Conservation (phyloP, 1,140 invertebrate species). For the Ectropis grisescens region DNA sequence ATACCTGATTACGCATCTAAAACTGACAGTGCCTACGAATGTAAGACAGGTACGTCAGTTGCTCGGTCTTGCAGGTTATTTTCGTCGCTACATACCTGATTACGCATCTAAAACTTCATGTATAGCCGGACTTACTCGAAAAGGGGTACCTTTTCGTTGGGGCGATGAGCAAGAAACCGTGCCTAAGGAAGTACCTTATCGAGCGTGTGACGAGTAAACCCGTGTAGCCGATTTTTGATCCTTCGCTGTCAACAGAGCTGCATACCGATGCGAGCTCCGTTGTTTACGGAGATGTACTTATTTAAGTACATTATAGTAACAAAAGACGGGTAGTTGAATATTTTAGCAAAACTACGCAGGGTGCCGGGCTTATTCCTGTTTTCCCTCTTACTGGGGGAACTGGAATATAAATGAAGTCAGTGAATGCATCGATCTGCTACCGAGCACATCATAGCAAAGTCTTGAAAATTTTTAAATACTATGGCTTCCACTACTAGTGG, state of each 20-base stretch:
- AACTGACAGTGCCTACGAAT: too few relatives aligned
- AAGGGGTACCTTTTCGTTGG: not conserved
- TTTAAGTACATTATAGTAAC: conserved; percentile 9
- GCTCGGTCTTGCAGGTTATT: too few relatives aligned
- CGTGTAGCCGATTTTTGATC: conserved; percentile 21
- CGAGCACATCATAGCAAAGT: too few relatives aligned
- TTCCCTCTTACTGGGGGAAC: too few relatives aligned
- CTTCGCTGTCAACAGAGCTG: conserved; percentile 19
- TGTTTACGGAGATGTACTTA: conserved; percentile 6
- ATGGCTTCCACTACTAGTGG: too few relatives aligned
- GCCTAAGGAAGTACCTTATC: not conserved
- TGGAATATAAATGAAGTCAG: too few relatives aligned
- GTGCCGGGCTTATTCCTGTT: too few relatives aligned
- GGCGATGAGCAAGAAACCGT: not conserved
- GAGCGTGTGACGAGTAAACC: conserved; percentile 9
- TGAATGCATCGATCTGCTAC: too few relatives aligned
- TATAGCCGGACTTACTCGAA: not conserved
- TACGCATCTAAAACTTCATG: conserved; percentile 7
- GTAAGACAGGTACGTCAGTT: too few relatives aligned
- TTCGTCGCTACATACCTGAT: too few relatives aligned
- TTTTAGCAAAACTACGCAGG: conserved; percentile 20
- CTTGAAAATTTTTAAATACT: too few relatives aligned
- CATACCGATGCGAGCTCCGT: conserved; percentile 22
- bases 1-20: too few relatives aligned
- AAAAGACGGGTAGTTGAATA: conserved; percentile 24